Base-by-base conservation (phyloP, 2,888 invertebrate species). In the Eretmocerus hayati region DNA sequence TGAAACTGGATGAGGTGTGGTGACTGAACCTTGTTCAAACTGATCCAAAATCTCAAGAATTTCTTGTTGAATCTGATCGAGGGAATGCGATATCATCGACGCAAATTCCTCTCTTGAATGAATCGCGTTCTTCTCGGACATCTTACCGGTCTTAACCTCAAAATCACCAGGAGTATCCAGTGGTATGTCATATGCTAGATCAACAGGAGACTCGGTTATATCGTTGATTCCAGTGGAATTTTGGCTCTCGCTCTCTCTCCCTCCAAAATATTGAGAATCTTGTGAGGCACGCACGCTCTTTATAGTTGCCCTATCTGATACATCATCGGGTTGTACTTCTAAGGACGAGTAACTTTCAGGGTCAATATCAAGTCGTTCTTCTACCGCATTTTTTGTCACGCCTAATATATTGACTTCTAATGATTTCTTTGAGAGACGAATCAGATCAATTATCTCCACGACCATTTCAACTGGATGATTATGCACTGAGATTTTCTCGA, bases 371-470 rank as follows among this genome's bases (percentile, higher is more conserved):
- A 33, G 31, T 45, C 51, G 46, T 41, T 54, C 45, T 15, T 54
- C 37, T 8, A 20, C 13, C 20, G 31, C 32, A 22, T 38, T 39
- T 22, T 49, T 42, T 5, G 36, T 33, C 16, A n/a, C 11, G 31
- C 46, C 35, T 39, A 51, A 40, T n/a, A 37, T 13, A 35, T 33
- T 21, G 33, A 47, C 21, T 15, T 15, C 36, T 16, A 56, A 46
- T 37, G 64, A 63, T 31, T 61, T 64, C 36, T 64, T 61, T 26
- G 67, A 61, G 30, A 65, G 66, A 46, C 65, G 64, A 4, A 68
- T 44, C n/a, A 67, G 47, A 36, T 63, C 57, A 4, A 65, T 26
- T 15, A 67, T 46, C 2, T 59, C 50, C 5, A 55, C 43, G n/a
- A 62, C 51, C 1, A 43, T 32, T 6, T 58, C 57, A 4, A 54